These are phyloP conservation scores for Anniella stebbinsi DNA, from an alignment of 2,797 vertebrate genomes.

Conservation along the genomic window DNA sequence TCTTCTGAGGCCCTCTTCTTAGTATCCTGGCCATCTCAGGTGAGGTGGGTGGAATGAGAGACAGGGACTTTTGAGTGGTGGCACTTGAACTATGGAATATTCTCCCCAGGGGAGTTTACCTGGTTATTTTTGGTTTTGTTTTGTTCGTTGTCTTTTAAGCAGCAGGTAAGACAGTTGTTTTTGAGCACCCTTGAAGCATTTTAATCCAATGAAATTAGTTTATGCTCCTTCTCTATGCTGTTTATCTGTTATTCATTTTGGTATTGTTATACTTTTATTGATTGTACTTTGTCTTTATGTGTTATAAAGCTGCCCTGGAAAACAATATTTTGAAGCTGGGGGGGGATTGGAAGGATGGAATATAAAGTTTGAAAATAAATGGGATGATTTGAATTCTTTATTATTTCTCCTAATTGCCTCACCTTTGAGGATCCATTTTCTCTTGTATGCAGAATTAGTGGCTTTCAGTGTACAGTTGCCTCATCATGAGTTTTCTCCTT, in stretches of 20 bases:
- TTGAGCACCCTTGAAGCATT: neutral
- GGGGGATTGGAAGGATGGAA: no score
- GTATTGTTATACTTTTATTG: no score
- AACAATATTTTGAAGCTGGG: no score
- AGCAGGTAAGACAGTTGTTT: neutral
- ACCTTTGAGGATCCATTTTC: no score
- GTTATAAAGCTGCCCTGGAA: no score
- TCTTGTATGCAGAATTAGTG: no score
- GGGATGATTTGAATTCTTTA: no score
- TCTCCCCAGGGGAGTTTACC: neutral
- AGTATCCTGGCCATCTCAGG: neutral
- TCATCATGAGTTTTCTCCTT: no score
- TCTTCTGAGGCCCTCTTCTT: neutral
- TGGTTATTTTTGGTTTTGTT: neutral
- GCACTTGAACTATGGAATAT: neutral
- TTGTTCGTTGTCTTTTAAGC: neutral
- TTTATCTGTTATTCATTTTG: neutral
- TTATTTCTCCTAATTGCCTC: no score
- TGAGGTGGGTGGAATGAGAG: neutral
- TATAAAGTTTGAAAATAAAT: no score
- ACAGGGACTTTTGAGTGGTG: neutral
- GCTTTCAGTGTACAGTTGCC: no score
- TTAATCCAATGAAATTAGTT: neutral
- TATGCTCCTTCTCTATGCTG: neutral
- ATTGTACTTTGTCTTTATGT: no score